Base-by-base conservation (phyloP, 2,888 invertebrate genomes). In the Atrina japonica region DNA sequence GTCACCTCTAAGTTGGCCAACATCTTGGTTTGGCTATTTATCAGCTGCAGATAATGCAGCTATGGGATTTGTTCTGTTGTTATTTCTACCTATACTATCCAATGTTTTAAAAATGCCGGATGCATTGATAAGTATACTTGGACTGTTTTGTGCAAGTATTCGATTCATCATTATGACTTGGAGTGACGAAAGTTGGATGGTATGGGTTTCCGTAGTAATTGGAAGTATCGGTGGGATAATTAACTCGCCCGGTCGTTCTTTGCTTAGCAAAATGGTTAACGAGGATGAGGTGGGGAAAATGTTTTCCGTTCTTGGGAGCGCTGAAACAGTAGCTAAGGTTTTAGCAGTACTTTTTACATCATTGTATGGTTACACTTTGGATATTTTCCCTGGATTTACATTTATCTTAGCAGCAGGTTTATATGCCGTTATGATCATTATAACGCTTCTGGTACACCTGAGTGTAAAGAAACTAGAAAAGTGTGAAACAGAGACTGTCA, bases 231-330 rank as follows among this genome's bases (percentile, higher is more conserved):
- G 82, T 18, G 87, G 87, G 9, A 73, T 89, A 25, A 82, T 88
- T 21, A 83, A 88, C 43, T 84, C 83, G 0, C 86, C 87, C 23
- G 72, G 81, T 45, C 83, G 89, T 50, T 89, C 88, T 2, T 73
- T 88, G 18, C 78, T 89, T 47, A 88, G 87, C 69, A 89, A 89
- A 77, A 73, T 82, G 21, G 86, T 88, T 5, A 72, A 78, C n/a
- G 87, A 89, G 59, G 80, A 86, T 52, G 89, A 89, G 70, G 77
- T 89, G 7, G 88, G 89, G 0, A 88, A 88, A 72, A 79, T 84
- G 43, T 89, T 89, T 68, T 85, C 88, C 7, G 73, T 89, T 23
- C 65, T 88, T 30, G 88, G 88, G 27, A 83, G 85, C 61, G 84
- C 85, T 1, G 90, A 90, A 70, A 88, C 90, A 1, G 66, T 86